phyloP scores from a whole-genome alignment of 2,888 invertebrate genomes.

The Mesodorylaimus sp. region DNA sequence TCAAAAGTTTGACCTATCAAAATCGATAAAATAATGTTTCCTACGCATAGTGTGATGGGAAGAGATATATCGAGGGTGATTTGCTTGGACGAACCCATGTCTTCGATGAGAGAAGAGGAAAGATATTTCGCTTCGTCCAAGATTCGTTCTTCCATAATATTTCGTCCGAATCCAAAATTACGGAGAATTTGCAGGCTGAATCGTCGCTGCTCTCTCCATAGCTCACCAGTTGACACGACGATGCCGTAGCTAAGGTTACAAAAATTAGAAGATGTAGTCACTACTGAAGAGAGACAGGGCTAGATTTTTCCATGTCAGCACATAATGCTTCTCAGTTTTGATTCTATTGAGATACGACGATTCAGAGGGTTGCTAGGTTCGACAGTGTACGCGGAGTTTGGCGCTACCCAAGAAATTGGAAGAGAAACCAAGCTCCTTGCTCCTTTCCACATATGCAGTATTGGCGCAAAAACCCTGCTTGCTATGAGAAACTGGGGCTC shows the following conservation, averaged over 20 bases:
- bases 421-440: too few species aligned
- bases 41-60: not conserved
- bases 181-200: conserved; percentile 3
- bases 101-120: not conserved
- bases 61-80: not conserved
- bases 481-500: too few species aligned
- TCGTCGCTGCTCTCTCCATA: conserved; percentile 3
- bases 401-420: too few species aligned
- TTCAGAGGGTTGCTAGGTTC: too few species aligned
- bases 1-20: not conserved
- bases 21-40: not conserved
- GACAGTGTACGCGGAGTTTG: too few species aligned
- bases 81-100: not conserved
- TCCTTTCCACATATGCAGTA: too few species aligned
- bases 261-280: too few species aligned
- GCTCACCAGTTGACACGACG: not conserved
- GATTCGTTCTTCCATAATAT: not conserved
- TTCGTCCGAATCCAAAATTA: conserved; percentile 3
- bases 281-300: too few species aligned
- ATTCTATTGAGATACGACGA: too few species aligned
- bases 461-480: too few species aligned
- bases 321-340: too few species aligned
- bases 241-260: not conserved
- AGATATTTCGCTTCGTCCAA: not conserved
- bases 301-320: too few species aligned